These are phyloP conservation scores for Zelleria hepariella DNA, from an alignment of 2,888 invertebrate species.

Conservation along the genomic window DNA sequence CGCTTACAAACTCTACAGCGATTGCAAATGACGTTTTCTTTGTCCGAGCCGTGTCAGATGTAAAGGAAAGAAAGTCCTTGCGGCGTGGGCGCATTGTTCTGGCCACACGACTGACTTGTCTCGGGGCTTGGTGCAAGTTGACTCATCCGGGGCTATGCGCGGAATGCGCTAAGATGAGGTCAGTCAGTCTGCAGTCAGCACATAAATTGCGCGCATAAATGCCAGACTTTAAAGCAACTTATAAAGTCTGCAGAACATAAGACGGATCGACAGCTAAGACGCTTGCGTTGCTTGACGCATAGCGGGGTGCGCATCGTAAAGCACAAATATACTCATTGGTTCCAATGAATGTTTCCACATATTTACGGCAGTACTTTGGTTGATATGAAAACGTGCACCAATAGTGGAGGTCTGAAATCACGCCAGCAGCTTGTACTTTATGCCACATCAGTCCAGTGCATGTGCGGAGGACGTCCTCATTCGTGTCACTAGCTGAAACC, in stretches of 20 bases:
- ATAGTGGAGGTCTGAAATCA: neutral
- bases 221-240: too few relatives aligned
- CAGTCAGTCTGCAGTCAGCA: neutral
- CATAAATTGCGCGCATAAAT: too few relatives aligned
- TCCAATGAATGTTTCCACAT: neutral
- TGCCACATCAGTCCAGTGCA: neutral
- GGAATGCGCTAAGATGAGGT: neutral
- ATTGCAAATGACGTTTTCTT: constrained; percentile 50
- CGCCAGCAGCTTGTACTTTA: neutral
- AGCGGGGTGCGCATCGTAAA: neutral
- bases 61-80: constrained; percentile 51
- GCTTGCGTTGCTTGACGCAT: too few relatives aligned
- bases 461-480: constrained; percentile 1
- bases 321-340: neutral
- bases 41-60: constrained; percentile 47
- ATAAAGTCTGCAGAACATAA: too few relatives aligned
- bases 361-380: neutral
- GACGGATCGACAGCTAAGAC: too few relatives aligned
- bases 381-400: neutral
- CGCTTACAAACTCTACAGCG: too few relatives aligned
- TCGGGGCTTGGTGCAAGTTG: constrained; percentile 2
- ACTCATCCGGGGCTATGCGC: neutral
- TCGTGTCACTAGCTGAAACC: constrained; percentile 2
- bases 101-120: constrained; percentile 16
- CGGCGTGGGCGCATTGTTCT: constrained; percentile 48